Conservation (phyloP, 2,113 vertebrate genomes). For the Aegotheles bennettii region DNA sequence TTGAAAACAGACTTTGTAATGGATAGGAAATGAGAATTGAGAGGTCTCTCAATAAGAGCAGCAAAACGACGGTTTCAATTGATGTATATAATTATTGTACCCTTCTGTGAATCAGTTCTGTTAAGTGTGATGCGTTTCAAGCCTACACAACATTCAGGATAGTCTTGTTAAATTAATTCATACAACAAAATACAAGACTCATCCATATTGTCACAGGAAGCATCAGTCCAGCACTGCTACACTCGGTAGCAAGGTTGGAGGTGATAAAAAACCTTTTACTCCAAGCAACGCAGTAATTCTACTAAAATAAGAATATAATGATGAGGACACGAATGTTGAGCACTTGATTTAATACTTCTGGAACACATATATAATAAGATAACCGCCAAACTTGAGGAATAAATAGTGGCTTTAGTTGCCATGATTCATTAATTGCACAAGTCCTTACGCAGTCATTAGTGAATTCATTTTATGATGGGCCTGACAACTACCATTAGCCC, state of each 20-base stretch:
- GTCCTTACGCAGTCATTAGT: neutral
- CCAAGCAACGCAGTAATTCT: neutral
- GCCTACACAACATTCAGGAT: neutral
- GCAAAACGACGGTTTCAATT: neutral
- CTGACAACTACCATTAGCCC: neutral
- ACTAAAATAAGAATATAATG: neutral
- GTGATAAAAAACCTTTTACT: neutral
- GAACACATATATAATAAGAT: rapidly evolving
- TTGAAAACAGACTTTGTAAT: neutral
- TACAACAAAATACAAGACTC: neutral
- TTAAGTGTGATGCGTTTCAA: neutral
- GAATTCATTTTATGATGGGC: neutral
- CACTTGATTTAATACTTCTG: neutral
- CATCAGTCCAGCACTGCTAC: neutral
- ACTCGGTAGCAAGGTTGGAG: neutral
- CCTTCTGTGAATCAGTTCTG: neutral
- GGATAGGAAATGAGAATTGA: neutral
- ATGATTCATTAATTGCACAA: neutral
- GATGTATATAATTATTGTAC: rapidly evolving
- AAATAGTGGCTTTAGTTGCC: neutral
- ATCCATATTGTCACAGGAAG: neutral
- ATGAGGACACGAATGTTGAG: neutral
- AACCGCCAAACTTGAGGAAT: neutral
- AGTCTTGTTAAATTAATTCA: neutral
- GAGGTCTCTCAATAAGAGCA: neutral